Percentiles rank a stretch among this genome's conserved stretches.
phyloP scores from a whole-genome alignment of 2,888 invertebrate species.

The Parthenolecanium corni region DNA sequence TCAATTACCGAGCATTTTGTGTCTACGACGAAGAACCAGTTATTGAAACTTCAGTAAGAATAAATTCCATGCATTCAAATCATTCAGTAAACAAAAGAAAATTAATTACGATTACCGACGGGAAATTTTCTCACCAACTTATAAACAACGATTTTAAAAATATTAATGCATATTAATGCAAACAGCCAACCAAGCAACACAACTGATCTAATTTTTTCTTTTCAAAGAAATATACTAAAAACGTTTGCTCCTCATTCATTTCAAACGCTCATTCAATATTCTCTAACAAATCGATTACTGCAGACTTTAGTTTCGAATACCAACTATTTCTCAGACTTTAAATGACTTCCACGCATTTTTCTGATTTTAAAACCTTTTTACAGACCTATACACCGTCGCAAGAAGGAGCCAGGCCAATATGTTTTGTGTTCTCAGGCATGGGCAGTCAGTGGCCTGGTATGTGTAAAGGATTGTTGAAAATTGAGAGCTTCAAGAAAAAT shows the following conservation, averaged over 20 bases:
- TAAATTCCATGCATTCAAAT: not conserved
- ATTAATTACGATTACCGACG: too few relatives aligned
- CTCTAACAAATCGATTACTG: too few relatives aligned
- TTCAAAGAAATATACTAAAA: too few relatives aligned
- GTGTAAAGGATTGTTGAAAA: conserved; percentile 52
- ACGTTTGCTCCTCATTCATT: too few relatives aligned
- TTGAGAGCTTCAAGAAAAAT: conserved; percentile 44
- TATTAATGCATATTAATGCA: too few relatives aligned
- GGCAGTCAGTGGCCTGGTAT: conserved; percentile 61
- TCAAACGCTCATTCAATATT: too few relatives aligned
- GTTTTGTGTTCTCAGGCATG: conserved; percentile 65
- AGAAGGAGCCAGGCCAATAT: conserved; percentile 39
- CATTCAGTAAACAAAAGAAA: not conserved
- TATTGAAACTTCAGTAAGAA: conserved; percentile 22
- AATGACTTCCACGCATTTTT: not conserved
- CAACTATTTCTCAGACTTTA: not conserved
- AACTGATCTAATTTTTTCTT: too few relatives aligned
- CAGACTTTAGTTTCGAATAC: too few relatives aligned
- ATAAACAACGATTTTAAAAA: too few relatives aligned
- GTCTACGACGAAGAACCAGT: conserved; percentile 12
- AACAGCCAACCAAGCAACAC: not conserved
- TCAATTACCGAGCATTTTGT: conserved; percentile 44
- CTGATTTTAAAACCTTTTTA: not conserved
- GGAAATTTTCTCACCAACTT: too few relatives aligned
- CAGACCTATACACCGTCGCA: conserved; percentile 12